Evolutionary conservation across 2,113 vertebrate species (phyloP).

Genomic region (Calonectris borealis): DNA sequence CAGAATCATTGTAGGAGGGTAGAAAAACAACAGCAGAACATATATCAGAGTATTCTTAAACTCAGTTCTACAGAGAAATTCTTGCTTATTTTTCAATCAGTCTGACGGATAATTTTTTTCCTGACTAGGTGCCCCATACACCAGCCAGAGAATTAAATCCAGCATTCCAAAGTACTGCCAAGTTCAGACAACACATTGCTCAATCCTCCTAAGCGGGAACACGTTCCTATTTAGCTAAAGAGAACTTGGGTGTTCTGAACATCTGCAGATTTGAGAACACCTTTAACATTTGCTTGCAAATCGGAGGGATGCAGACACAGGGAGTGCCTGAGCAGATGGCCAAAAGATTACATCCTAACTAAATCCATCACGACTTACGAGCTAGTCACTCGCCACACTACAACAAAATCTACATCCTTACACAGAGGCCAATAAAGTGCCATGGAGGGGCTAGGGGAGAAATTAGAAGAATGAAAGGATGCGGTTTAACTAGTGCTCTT

Average conservation of each 20-base stretch:
- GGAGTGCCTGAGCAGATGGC: conserved; percentile 51
- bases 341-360: conserved; percentile 55
- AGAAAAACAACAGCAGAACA: background rate
- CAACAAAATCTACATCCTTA: background rate
- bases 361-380: conserved; percentile 30
- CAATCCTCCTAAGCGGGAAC: background rate
- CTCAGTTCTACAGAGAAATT: background rate
- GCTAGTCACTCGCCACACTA: background rate
- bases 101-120: background rate
- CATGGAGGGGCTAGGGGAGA: background rate
- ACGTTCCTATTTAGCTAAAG: rapidly evolving
- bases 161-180: background rate
- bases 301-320: background rate
- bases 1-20: background rate
- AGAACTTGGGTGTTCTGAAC: background rate
- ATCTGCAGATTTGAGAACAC: background rate
- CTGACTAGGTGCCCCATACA: background rate
- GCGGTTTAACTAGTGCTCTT: background rate
- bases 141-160: background rate
- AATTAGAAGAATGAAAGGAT: background rate
- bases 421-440: background rate
- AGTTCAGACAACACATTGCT: background rate
- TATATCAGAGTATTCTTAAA: background rate
- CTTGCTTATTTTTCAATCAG: background rate
- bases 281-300: background rate